A percentile compares a stretch with the other conserved stretches of the same genome.
phyloP scores from a whole-genome alignment of 2,797 vertebrate genomes.

The Halcyon badia region DNA sequence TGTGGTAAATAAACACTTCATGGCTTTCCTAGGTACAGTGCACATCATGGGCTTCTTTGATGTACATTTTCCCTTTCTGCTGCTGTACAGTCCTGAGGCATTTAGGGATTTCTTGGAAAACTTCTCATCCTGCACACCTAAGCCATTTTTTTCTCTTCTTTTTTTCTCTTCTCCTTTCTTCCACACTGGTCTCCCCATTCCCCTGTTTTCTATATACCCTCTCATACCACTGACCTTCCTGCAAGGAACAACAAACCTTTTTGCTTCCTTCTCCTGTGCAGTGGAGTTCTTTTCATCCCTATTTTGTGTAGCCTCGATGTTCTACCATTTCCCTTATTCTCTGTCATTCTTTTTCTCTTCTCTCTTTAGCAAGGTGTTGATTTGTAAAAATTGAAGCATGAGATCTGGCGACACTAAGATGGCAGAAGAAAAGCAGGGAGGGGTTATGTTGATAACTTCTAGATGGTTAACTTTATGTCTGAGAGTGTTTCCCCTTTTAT shows the following conservation, averaged over 20 bases:
- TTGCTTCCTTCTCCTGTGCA: not conserved
- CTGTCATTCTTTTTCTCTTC: not conserved
- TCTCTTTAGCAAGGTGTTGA: not conserved
- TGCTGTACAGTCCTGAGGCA: not conserved
- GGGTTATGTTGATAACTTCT: not conserved
- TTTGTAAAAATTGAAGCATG: not conserved
- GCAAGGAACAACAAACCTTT: not conserved
- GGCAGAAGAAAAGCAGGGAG: not conserved
- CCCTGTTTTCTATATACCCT: not conserved
- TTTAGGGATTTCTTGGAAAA: not conserved
- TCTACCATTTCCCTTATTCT: not conserved
- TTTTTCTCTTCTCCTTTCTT: not conserved
- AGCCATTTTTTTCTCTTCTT: not conserved
- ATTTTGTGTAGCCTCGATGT: not conserved
- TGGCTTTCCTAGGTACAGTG: not conserved
- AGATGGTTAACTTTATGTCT: not conserved
- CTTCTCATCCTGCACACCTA: not conserved
- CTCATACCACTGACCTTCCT: not conserved
- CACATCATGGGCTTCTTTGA: not conserved
- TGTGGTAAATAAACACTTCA: not conserved
- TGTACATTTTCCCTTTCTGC: not conserved
- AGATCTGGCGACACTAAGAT: not conserved
- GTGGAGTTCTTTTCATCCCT: not conserved
- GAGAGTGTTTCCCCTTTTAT: not conserved
- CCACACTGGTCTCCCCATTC: not conserved